Base-by-base conservation (phyloP, 2,797 vertebrate species). In the Peromyscus attwateri region DNA sequence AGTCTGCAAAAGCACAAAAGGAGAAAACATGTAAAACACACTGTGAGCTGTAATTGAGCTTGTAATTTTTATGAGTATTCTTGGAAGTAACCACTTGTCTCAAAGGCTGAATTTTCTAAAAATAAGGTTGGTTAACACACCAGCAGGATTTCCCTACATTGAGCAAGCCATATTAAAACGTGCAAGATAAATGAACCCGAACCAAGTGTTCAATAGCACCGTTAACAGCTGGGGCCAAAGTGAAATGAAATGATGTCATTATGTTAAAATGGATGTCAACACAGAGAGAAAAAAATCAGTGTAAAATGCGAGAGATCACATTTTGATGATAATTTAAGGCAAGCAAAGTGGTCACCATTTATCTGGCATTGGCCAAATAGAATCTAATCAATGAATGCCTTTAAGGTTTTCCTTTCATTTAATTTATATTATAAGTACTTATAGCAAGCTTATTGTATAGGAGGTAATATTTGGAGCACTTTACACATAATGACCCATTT, bases 221-320 rank as follows among this genome's bases (percentile, higher is more conserved):
- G 94, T 95, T 97, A 97, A 97, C 96, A 97, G 97, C 97, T 94
- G 97, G 91, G 96, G 80, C 97, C 97, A 95, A 97, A 96, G 94
- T 88, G 97, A 96, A 97, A 97, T 97, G 97, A 97, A 97, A 97
- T 95, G 97, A 96, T 97, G 97, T 96, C 96, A 97, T 98, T 97
- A 97, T 92, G 96, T 95, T 97, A 97, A 97, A 97, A 97, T 94
- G 93, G 96, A 97, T 98, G 97, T 97, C 96, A 97, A 85, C 95
- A 95, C 91, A 96, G 71, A 82, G 6, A 93, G 96, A 96, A 95
- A 95, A 95, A 97, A 97, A 95, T 96, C 95, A 97, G 96, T 85
- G 95, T 95, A 96, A 97, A 97, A 97, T 10, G 83, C 94, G 95
- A 97, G 96, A 97, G 96, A 98, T 97, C 95, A 95, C 96, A 82